These are phyloP conservation scores for Autographa pulchrina DNA, from an alignment of 2,888 invertebrate species.

Conservation along the genomic window DNA sequence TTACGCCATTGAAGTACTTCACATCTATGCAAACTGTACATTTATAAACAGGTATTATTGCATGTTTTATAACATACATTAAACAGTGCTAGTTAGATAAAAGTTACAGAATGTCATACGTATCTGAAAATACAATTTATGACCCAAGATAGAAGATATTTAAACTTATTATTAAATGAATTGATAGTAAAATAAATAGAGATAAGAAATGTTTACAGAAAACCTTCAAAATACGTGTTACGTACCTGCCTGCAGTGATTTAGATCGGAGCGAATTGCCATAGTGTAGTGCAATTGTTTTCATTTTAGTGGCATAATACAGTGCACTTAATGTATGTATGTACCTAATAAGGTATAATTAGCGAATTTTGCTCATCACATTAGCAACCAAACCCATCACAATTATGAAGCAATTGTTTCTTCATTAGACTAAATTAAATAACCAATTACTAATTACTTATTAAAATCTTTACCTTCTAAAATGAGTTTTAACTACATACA, in stretches of 20 bases:
- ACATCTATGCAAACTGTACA: background rate
- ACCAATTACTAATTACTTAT: background rate
- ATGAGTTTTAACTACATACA: too few species aligned
- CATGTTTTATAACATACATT: background rate
- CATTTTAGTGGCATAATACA: background rate
- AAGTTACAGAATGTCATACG: background rate
- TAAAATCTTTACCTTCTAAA: background rate
- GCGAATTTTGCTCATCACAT: too few species aligned
- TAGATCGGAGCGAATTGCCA: background rate
- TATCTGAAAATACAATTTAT: background rate
- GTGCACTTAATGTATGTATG: background rate
- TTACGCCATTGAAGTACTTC: background rate
- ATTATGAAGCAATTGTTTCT: too few species aligned
- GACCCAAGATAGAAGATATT: background rate
- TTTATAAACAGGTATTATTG: background rate
- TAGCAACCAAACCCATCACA: too few species aligned
- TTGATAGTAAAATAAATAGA: background rate
- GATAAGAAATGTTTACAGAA: background rate
- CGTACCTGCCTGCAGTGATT: background rate
- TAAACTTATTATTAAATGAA: slow-evolving; percentile 1
- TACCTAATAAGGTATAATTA: too few species aligned
- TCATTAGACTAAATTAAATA: background rate
- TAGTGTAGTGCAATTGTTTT: background rate
- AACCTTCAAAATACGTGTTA: background rate
- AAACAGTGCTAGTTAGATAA: background rate